Conservation (phyloP, 1,140 invertebrate genomes). For the Mactra quadrangularis region DNA sequence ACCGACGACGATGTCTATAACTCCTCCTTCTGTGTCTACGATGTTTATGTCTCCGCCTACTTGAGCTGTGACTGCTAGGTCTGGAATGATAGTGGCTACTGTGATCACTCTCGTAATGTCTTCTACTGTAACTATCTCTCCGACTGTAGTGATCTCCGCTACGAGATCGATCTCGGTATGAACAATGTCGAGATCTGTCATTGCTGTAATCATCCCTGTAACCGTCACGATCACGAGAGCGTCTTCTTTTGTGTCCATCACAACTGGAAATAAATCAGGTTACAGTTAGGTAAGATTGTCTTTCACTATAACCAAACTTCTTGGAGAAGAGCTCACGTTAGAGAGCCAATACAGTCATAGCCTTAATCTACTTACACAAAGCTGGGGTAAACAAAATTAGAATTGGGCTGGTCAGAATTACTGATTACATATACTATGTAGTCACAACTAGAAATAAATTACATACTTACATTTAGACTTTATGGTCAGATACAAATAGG, state of each 20-base stretch:
- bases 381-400: too few relatives aligned
- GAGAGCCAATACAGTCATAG: too few relatives aligned
- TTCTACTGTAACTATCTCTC: constrained; percentile 55
- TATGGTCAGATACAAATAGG: too few relatives aligned
- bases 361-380: too few relatives aligned
- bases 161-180: constrained; percentile 44
- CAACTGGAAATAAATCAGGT: constrained; percentile 40
- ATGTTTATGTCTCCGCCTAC: constrained; percentile 58
- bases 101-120: constrained; percentile 57
- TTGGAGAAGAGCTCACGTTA: neutral
- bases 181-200: constrained; percentile 32
- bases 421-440: too few relatives aligned
- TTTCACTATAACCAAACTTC: constrained; percentile 7
- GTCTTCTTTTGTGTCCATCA: constrained; percentile 42
- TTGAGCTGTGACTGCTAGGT: constrained; percentile 58
- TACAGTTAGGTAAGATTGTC: too few relatives aligned
- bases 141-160: constrained; percentile 48
- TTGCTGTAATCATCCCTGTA: constrained; percentile 42
- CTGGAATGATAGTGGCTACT: constrained; percentile 65
- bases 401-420: too few relatives aligned
- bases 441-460: too few relatives aligned
- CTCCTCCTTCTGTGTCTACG: constrained; percentile 61
- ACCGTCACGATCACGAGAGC: constrained; percentile 51
- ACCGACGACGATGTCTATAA: constrained; percentile 60
- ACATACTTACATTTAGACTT: too few relatives aligned